These are phyloP conservation scores for Athalia cordata DNA, from an alignment of 2,888 invertebrate genomes.

Conservation along the genomic window DNA sequence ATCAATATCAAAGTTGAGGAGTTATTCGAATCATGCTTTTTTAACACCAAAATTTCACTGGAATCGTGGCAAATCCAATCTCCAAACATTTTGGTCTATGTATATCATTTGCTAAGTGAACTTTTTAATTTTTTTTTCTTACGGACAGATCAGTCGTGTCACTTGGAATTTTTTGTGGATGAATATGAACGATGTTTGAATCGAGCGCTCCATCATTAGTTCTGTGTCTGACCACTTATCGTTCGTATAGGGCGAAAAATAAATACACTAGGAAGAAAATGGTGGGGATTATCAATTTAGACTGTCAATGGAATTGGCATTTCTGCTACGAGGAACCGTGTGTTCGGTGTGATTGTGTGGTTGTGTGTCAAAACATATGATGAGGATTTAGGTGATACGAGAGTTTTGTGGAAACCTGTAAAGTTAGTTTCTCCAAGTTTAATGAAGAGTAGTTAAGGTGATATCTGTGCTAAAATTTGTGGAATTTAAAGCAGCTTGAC, in stretches of 20 bases:
- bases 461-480: background rate
- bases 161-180: no score
- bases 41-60: no score
- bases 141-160: no score
- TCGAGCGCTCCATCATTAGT: no score
- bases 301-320: constrained; percentile 2
- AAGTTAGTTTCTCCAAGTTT: background rate
- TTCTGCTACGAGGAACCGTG: constrained; percentile 27
- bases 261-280: background rate
- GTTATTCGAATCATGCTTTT: background rate
- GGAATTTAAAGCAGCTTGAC: background rate
- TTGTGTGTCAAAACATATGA: constrained; percentile 60
- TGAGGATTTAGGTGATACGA: constrained; percentile 53
- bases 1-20: constrained; percentile 14
- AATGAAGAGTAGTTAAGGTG: no score
- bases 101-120: no score
- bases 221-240: no score
- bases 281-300: background rate
- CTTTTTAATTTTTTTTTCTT: no score
- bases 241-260: background rate
- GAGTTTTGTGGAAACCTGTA: background rate
- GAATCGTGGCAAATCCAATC: no score
- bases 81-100: no score
- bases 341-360: constrained; percentile 1
- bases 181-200: no score